Percentiles rank a stretch among this genome's conserved stretches.
Conservation (phyloP, 1,140 invertebrate genomes). For the Drosophila subobscura region DNA sequence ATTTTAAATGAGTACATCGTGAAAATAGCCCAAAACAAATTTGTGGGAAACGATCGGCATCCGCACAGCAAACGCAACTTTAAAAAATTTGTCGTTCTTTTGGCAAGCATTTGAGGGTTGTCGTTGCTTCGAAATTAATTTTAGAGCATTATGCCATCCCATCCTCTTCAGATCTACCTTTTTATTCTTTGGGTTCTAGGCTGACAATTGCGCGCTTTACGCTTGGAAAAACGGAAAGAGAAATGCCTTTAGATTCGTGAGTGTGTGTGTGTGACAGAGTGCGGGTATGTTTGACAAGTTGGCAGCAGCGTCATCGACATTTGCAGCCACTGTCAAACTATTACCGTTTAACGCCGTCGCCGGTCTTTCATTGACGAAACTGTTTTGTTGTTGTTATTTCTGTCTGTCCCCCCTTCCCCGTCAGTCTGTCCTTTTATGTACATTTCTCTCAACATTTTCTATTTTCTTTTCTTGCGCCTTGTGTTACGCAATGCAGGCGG, state of each 20-base stretch:
- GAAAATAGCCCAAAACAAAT: constrained; percentile 63
- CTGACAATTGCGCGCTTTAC: constrained; percentile 66
- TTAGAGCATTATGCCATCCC: constrained; percentile 81
- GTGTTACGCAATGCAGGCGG: constrained; percentile 43
- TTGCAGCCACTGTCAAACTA: constrained; percentile 37
- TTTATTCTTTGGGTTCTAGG: constrained; percentile 26
- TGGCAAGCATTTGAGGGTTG: constrained; percentile 62
- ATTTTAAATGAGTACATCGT: constrained; percentile 56
- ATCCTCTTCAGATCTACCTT: constrained; percentile 47
- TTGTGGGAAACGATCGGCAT: constrained; percentile 21
- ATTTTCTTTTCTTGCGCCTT: constrained; percentile 30
- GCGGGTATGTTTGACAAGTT: constrained; percentile 25
- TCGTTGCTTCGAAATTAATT: constrained; percentile 71
- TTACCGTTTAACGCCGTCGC: constrained; percentile 35
- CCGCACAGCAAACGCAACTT: constrained; percentile 45
- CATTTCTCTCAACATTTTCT: constrained; percentile 41
- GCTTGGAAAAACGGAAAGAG: constrained; percentile 43
- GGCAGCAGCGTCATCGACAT: constrained; percentile 31
- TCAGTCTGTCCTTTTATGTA: constrained; percentile 4
- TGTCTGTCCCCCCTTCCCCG: not conserved
- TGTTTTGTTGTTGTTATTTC: constrained; percentile 50
- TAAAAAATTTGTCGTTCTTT: constrained; percentile 68
- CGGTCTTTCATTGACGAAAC: constrained; percentile 55
- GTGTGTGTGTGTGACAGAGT: constrained; percentile 17
- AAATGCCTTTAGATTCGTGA: constrained; percentile 48